Evolutionary conservation across 1,140 invertebrate genomes (phyloP), one percentile per base, ranked within the genome.

Genomic region (Macrobrachium rosenbergii): DNA sequence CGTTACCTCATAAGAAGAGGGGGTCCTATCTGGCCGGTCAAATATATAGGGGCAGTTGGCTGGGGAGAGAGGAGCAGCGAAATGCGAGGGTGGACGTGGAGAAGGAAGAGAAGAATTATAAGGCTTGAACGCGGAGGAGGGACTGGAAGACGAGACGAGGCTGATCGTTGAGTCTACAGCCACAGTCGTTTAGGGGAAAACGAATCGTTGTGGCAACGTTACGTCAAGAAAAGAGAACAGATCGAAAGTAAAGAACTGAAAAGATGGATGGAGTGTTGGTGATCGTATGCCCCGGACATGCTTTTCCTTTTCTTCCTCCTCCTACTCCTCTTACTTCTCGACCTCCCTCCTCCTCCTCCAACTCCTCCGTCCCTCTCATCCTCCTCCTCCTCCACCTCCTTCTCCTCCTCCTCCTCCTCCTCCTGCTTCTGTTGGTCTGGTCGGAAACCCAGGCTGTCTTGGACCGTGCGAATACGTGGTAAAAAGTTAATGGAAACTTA

Each of bases 401-500:
- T 28, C 60, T 62, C 28, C 78, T 59, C 59, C 60, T 23, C 58
- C 60, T 62, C 69, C 43, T 19, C 19, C 75, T 37, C 75, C 83
- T 28, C 58, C 83, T 43, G 14, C 37, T 76, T 45, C 60, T 58
- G 52, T 45, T 77, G 85, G 52, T 75, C 64, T 72, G 67, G 58
- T 64, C 59, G 82, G 79, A 83, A 79, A 72, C 63, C 82, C 75
- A 67, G 87, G 82, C 87, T 83, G 82, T 83, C 82, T 83, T 88
- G 82, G 77, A 83, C 87, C 82, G 81, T 88, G 77, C 81, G 87
- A 88, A 88, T 83, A 83, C 87, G 82, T 84, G 87, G 87, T 84
- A 88, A 88, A 88, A 88, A 88, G 82, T 88, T 88, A 88, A 88
- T 88, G 87, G 87, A 88, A 88, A 88, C 87, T 88, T 88, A 88